Conservation (phyloP, 2,888 invertebrate genomes). For the Thera obeliscata region DNA sequence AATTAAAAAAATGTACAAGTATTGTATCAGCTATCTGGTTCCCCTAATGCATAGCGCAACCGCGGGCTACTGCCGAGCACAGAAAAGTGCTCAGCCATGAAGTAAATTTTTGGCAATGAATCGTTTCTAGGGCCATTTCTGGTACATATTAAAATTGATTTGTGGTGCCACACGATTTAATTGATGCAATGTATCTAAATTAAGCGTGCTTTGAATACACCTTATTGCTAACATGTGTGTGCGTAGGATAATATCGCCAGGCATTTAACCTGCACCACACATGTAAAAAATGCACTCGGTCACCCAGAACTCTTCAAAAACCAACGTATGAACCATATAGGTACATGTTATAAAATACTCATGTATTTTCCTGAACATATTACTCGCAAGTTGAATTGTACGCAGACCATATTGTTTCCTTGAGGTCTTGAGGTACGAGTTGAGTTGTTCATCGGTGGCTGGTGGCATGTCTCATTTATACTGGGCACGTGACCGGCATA, state of each 20-base stretch:
- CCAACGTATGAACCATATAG: neutral
- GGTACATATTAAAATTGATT: no score
- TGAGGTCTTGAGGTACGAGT: slow-evolving; percentile 31
- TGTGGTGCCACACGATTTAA: no score
- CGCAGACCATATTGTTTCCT: slow-evolving; percentile 5
- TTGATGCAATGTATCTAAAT: no score
- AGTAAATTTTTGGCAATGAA: no score
- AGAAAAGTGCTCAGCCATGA: no score
- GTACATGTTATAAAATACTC: no score
- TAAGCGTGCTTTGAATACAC: slow-evolving; percentile 10
- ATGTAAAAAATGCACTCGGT: slow-evolving; percentile 19
- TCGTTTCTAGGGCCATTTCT: no score
- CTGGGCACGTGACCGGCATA: slow-evolving; percentile 68
- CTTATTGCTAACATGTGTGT: slow-evolving; percentile 10
- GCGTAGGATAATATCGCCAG: slow-evolving; percentile 30
- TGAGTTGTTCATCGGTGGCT: slow-evolving; percentile 63
- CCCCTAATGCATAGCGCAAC: no score
- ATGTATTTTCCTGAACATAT: neutral
- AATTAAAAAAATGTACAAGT: no score
- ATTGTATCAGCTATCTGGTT: no score
- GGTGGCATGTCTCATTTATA: slow-evolving; percentile 68
- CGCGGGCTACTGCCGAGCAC: no score
- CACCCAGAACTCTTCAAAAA: neutral
- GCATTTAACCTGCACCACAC: slow-evolving; percentile 38
- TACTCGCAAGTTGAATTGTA: neutral